phyloP scores from a whole-genome alignment of 2,113 vertebrate genomes.

The Mionectes macconnelli region DNA sequence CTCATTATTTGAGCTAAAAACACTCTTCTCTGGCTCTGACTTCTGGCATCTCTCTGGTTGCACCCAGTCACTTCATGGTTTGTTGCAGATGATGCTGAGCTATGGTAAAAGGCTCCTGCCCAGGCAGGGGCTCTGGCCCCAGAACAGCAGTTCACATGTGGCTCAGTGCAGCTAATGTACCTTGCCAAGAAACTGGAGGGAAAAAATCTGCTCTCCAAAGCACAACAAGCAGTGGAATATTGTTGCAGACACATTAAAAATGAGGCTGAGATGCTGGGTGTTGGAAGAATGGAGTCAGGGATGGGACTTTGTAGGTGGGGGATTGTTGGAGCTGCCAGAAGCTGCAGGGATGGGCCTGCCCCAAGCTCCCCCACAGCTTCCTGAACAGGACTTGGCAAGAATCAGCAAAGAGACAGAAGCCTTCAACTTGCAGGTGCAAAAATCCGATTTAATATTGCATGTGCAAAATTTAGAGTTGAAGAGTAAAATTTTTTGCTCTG shows the following conservation, averaged over 20 bases:
- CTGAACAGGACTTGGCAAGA: not conserved
- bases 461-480: not conserved
- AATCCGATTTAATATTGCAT: not conserved
- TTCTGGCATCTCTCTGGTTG: not conserved
- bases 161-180: not conserved
- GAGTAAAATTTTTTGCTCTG: not conserved
- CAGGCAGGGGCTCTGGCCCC: not conserved
- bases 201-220: not conserved
- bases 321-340: not conserved
- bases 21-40: not conserved
- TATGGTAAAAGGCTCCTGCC: not conserved
- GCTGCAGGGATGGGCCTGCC: not conserved
- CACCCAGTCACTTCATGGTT: fast-evolving
- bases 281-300: not conserved
- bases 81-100: not conserved
- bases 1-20: not conserved
- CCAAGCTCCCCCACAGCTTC: fast-evolving
- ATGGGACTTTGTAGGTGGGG: not conserved
- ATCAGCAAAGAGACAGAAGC: not conserved
- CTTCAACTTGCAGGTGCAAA: not conserved
- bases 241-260: not conserved
- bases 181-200: not conserved
- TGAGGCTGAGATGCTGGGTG: not conserved
- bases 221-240: fast-evolving
- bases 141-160: not conserved